Conservation (phyloP, 1,140 invertebrate species). For the Cydia splendana region DNA sequence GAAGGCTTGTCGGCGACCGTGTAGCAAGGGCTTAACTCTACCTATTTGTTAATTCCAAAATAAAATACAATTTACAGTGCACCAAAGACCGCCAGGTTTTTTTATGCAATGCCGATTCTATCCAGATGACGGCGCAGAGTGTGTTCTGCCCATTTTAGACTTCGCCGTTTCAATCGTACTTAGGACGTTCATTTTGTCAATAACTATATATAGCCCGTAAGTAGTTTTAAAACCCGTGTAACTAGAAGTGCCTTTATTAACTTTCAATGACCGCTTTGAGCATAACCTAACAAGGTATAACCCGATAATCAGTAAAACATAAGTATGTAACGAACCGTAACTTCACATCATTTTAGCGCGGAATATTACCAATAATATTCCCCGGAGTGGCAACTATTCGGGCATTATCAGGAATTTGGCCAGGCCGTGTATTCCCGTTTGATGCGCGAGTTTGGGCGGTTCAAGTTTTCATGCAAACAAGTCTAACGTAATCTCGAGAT, state of each 20-base stretch:
- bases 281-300: not conserved
- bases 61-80: no score
- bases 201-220: no score
- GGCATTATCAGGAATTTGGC: conserved; percentile 26
- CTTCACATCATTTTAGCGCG: conserved; percentile 25
- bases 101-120: no score
- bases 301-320: not conserved
- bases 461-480: not conserved
- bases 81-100: no score
- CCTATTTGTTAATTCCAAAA: no score
- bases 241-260: not conserved
- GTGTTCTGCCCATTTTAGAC: no score
- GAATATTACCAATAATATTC: conserved; percentile 33
- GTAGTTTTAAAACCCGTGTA: not conserved
- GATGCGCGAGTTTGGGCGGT: not conserved
- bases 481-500: not conserved
- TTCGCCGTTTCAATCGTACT: no score
- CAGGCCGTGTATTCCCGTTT: not conserved
- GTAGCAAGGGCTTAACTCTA: no score
- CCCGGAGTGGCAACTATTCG: conserved; percentile 25
- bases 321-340: conserved; percentile 28
- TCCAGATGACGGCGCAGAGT: no score
- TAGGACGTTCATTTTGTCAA: no score
- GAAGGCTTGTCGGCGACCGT: no score
- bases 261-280: not conserved